Base-by-base conservation (phyloP, 1,140 invertebrate genomes). In the Xylocopa sonorina region DNA sequence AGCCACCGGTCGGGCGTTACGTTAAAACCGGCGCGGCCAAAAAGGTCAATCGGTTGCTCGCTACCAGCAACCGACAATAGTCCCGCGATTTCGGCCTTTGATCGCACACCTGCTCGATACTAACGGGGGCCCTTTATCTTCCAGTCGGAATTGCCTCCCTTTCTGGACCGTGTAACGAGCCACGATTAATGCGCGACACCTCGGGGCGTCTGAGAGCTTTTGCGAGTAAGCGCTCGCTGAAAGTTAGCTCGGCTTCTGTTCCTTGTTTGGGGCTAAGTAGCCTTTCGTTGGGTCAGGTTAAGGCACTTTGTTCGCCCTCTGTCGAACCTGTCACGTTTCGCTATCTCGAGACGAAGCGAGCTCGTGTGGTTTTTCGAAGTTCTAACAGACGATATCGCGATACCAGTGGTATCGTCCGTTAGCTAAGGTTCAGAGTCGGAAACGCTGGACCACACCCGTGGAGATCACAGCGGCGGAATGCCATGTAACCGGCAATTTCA, bases 1-100 rank as follows among this genome's bases (percentile, higher is more conserved):
- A 82, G 64, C 68, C 73, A 74, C 73, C n/a, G n/a, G n/a, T n/a
- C n/a, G n/a, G 80, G 53, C 60, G 73, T 75, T 73, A 72, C 67
- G 73, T 64, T 75, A 74, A 81, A 55, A 68, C 29, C 64, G 21
- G 10, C 46, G 72, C 51, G 63, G 71, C 71, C 50, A 82, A 82
- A 82, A 85, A 85, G 80, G 80, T 84, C 83, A 85, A 68, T 85
- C 83, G 69, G 78, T 55, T 71, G 43, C 48, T 55, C 46, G 69
- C 80, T 85, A 85, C 74, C 24, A 84, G 5, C n/a, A n/a, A 29
- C 68, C 83, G 43, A 84, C 79, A 85, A 85, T 85, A 50, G 84
- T 82, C 74, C 53, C 73, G 41, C 18, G 68, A 71, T 84, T 84
- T 78, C 62, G 50, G 71, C 78, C 74, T 85, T 75, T 85, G 81